Base-by-base conservation (phyloP, 2,797 vertebrate genomes). In the Phylloscopus collybita region DNA sequence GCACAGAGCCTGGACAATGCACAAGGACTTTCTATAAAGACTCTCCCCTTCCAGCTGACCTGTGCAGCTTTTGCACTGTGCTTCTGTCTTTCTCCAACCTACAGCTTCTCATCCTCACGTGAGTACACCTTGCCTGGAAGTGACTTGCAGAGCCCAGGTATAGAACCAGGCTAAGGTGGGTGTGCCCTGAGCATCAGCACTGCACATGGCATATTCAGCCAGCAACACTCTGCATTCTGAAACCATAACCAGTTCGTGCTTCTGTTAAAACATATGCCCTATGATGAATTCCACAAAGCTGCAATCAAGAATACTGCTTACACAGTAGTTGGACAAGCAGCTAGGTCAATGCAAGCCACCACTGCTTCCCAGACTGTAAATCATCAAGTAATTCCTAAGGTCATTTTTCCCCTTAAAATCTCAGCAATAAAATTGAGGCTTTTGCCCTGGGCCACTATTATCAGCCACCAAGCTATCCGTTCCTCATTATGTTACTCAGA, bases 301-400 rank as follows among this genome's bases (percentile, higher is more conserved):
- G 86, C 80, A 95, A 89, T 92, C 91, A 84, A 59, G n/a, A 78
- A 84, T 88, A 87, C 14, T 95, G 92, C 94, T 96, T 91, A 89
- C 81, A 36, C 74, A 89, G 92, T 88, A 94, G 84, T 91, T 93
- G 0, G 0, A 89, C 51, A 72, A 72, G 78, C 40, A 59, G 67
- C 79, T 82, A 66, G 82, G 56, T 71, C 86, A 92, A 44, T 4
- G 53, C 34, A 91, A 95, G 81, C 74, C 67, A 85, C 71, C 5
- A 2, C 56, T 53, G 67, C 49, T 72, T 80, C 49, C 86, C 90
- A 92, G 93, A 95, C 5, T 75, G 86, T 79, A 96, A 95, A 95
- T 92, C 88, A 81, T 47, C 36, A 44, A 76, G 51, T 42, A 73
- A 93, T 73, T 87, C 60, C 40, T 66, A 82, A 62, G 19, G 69